These are phyloP conservation scores for Hyperopisus bebe DNA, from an alignment of 2,113 vertebrate species.

Conservation along the genomic window DNA sequence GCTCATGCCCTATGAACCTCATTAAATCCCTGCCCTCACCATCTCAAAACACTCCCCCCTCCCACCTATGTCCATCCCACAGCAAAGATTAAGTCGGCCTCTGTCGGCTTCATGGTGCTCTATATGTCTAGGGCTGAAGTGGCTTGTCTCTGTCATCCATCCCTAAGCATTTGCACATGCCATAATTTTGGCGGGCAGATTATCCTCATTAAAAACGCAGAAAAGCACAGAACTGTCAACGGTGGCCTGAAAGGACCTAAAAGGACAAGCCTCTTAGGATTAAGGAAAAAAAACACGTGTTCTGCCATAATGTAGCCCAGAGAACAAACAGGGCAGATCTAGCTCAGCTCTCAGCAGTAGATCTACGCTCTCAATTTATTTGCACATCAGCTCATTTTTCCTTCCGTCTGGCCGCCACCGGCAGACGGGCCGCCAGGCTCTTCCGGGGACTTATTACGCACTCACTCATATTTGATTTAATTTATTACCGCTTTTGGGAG, in stretches of 20 bases:
- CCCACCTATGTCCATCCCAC: not conserved
- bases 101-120: not conserved
- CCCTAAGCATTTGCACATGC: not conserved
- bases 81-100: not conserved
- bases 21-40: not conserved
- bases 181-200: not conserved
- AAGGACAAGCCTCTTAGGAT: not conserved
- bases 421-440: not conserved
- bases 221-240: not conserved
- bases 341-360: not conserved
- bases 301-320: not conserved
- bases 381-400: not conserved
- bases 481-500: slow-evolving; percentile 38
- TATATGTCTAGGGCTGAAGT: not conserved
- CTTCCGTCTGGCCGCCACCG: not conserved
- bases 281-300: not conserved
- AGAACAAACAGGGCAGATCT: not conserved
- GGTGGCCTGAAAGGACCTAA: not conserved
- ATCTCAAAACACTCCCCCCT: not conserved
- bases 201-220: not conserved
- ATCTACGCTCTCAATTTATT: not conserved
- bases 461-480: slow-evolving; percentile 45
- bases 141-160: not conserved
- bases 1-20: slow-evolving; percentile 14
- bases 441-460: not conserved